These are phyloP conservation scores for Adineta ricciae DNA, from an alignment of 2,888 invertebrate genomes.

Conservation along the genomic window DNA sequence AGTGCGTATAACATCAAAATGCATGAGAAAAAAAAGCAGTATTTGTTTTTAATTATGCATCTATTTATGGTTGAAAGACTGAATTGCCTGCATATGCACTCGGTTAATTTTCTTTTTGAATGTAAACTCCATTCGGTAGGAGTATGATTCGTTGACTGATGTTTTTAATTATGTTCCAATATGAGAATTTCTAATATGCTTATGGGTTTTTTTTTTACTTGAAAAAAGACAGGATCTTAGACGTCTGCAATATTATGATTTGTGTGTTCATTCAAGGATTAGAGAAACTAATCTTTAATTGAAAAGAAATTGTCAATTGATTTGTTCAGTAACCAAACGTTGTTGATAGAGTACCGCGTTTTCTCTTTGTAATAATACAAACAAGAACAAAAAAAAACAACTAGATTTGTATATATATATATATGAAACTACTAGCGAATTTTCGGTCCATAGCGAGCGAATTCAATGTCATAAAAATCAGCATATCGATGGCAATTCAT, in stretches of 20 bases:
- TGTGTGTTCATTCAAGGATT: too few relatives aligned
- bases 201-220: too few relatives aligned
- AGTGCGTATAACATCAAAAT: background rate
- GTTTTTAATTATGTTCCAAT: too few relatives aligned
- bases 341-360: background rate
- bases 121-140: too few relatives aligned
- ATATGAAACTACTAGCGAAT: slow-evolving; percentile 23
- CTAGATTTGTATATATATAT: background rate
- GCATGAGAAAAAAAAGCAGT: background rate
- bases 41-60: background rate
- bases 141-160: too few relatives aligned
- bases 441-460: slow-evolving; percentile 30
- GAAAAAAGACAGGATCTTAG: too few relatives aligned
- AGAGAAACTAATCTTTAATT: too few relatives aligned
- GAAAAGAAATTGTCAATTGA: too few relatives aligned
- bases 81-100: background rate
- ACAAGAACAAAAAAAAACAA: background rate
- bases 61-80: background rate
- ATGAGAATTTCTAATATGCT: too few relatives aligned
- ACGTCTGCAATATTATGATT: too few relatives aligned
- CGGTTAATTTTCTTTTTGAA: background rate
- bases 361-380: background rate
- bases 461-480: slow-evolving; percentile 62
- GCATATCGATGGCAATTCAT: slow-evolving; percentile 75
- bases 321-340: too few relatives aligned